These are phyloP conservation scores for Clarias macrocephalus DNA, from an alignment of 2,113 vertebrate genomes.

Conservation along the genomic window DNA sequence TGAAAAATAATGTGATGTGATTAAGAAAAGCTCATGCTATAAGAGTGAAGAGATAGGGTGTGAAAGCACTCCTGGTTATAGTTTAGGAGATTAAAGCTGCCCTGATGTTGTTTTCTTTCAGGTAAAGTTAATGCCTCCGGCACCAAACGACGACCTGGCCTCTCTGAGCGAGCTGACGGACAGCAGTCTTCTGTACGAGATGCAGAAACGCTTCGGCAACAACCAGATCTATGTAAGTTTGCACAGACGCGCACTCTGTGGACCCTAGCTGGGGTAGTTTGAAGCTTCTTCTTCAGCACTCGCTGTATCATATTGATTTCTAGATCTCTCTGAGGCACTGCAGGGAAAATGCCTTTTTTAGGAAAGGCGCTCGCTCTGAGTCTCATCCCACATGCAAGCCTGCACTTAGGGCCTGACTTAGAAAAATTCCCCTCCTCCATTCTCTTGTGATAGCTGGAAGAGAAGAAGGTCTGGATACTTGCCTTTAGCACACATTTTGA, in stretches of 20 bases:
- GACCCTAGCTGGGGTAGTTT: neutral
- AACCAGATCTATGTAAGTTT: constrained; percentile 92
- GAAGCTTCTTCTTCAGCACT: constrained; percentile 6
- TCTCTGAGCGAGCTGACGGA: constrained; percentile 92
- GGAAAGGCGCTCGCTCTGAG: neutral
- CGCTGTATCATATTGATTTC: constrained; percentile 22
- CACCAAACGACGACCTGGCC: constrained; percentile 91
- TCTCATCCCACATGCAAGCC: neutral
- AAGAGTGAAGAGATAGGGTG: neutral
- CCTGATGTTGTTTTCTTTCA: constrained; percentile 59
- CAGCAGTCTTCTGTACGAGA: constrained; percentile 96
- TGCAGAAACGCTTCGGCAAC: constrained; percentile 94
- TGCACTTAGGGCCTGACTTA: constrained; percentile 24
- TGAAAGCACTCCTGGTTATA: neutral
- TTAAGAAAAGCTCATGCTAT: neutral
- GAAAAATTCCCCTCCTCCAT: neutral
- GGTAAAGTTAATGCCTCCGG: constrained; percentile 91
- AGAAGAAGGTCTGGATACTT: constrained; percentile 29
- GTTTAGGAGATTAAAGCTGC: neutral
- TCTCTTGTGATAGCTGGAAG: constrained; percentile 19
- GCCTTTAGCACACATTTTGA: constrained; percentile 39
- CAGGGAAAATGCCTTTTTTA: constrained; percentile 9
- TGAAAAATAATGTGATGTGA: neutral
- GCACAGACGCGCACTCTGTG: constrained; percentile 4
- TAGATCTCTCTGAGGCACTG: constrained; percentile 2